Conservation (phyloP, 2,888 invertebrate genomes). For the Polyommatus iphigenia region DNA sequence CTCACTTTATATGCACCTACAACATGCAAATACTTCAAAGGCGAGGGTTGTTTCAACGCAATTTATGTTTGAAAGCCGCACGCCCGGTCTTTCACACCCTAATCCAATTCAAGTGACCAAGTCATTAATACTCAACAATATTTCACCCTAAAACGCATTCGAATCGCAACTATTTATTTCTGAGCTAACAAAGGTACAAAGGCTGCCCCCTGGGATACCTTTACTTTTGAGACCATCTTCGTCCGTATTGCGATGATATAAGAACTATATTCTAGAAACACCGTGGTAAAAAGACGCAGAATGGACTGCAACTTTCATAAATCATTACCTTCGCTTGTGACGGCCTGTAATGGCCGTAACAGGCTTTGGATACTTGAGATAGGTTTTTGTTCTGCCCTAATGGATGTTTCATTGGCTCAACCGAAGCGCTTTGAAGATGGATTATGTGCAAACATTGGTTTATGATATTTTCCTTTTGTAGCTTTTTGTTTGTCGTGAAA, state of each 20-base stretch:
- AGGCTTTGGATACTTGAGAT: conserved; percentile 22
- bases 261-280: neutral
- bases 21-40: conserved; percentile 22
- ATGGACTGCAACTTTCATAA: conserved; percentile 53
- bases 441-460: conserved; percentile 27
- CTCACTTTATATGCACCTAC: conserved; percentile 27
- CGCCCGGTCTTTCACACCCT: conserved; percentile 68
- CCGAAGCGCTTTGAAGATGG: conserved; percentile 21
- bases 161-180: conserved; percentile 79
- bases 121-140: conserved; percentile 78
- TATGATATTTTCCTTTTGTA: conserved; percentile 15
- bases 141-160: conserved; percentile 72
- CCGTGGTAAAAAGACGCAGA: neutral
- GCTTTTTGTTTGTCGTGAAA: neutral
- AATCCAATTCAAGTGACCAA: conserved; percentile 77
- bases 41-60: conserved; percentile 41
- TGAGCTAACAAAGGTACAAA: conserved; percentile 76
- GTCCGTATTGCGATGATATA: neutral
- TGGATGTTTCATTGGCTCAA: conserved; percentile 30
- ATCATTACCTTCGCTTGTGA: conserved; percentile 65
- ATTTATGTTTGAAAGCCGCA: conserved; percentile 70
- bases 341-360: conserved; percentile 34
- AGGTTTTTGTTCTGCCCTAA: conserved; percentile 29
- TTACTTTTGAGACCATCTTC: neutral
- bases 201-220: conserved; percentile 65